These are phyloP conservation scores for Desmophyllum pertusum DNA, from an alignment of 92 coral and sea anemone species.

Conservation along the genomic window DNA sequence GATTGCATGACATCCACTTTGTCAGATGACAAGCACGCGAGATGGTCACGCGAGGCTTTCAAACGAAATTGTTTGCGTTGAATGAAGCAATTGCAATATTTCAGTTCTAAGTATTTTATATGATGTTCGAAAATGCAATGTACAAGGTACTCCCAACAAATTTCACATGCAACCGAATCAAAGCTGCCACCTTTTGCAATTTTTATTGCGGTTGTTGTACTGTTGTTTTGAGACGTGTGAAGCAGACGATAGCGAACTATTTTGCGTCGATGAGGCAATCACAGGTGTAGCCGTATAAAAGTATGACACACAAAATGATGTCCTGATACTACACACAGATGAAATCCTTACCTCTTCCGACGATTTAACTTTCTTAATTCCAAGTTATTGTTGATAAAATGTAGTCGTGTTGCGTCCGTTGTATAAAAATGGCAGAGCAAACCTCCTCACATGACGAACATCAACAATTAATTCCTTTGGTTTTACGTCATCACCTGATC, in stretches of 20 bases:
- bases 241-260: too few relatives aligned
- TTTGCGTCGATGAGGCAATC: background rate
- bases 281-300: too few relatives aligned
- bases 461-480: background rate
- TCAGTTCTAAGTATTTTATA: too few relatives aligned
- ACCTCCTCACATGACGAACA: background rate
- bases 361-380: background rate
- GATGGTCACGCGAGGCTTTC: background rate
- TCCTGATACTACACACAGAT: background rate
- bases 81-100: too few relatives aligned
- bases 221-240: too few relatives aligned
- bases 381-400: background rate
- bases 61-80: background rate
- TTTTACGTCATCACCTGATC: too few relatives aligned
- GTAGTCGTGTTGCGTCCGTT: background rate
- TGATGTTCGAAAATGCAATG: too few relatives aligned
- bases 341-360: background rate
- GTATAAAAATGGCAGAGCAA: background rate
- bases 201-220: too few relatives aligned
- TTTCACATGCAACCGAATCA: too few relatives aligned
- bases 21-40: conserved; percentile 14
- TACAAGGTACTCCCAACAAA: too few relatives aligned
- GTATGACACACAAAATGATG: background rate
- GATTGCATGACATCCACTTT: background rate
- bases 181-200: too few relatives aligned